Evolutionary conservation across 2,113 vertebrate genomes (phyloP).

Genomic region (Tragelaphus buxtoni): DNA sequence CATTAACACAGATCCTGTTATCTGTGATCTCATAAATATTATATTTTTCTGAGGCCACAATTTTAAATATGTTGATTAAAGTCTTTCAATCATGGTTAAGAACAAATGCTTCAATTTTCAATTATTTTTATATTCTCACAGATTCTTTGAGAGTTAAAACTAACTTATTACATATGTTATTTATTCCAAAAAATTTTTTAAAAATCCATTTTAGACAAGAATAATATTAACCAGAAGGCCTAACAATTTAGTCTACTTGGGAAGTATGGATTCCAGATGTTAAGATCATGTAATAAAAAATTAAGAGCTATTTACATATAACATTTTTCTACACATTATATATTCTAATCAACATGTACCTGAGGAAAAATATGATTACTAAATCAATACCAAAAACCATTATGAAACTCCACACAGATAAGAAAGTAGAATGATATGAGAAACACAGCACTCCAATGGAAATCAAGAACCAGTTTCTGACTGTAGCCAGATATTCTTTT

Average conservation of each 20-base stretch:
- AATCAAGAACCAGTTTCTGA: neutral
- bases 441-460: neutral
- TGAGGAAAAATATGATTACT: neutral
- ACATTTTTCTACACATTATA: neutral
- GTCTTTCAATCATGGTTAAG: slow-evolving; percentile 25
- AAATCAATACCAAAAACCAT: slow-evolving; percentile 7
- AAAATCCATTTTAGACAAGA: slow-evolving; percentile 2
- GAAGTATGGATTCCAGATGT: neutral
- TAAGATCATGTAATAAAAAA: slow-evolving; percentile 34
- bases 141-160: slow-evolving; percentile 3
- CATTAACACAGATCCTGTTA: no score
- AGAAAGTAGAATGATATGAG: neutral
- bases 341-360: neutral
- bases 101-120: slow-evolving; percentile 5
- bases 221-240: neutral
- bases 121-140: slow-evolving; percentile 38
- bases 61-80: slow-evolving; percentile 34
- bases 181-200: neutral
- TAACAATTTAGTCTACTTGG: neutral
- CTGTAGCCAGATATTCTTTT: neutral
- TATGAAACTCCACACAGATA: neutral
- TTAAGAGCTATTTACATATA: neutral
- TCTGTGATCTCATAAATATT: no score
- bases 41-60: no score
- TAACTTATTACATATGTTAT: slow-evolving; percentile 1